Evolutionary conservation across 2,113 vertebrate species (phyloP), one percentile per base, ranked within the genome.

Genomic region (Glaucidium brasilianum): DNA sequence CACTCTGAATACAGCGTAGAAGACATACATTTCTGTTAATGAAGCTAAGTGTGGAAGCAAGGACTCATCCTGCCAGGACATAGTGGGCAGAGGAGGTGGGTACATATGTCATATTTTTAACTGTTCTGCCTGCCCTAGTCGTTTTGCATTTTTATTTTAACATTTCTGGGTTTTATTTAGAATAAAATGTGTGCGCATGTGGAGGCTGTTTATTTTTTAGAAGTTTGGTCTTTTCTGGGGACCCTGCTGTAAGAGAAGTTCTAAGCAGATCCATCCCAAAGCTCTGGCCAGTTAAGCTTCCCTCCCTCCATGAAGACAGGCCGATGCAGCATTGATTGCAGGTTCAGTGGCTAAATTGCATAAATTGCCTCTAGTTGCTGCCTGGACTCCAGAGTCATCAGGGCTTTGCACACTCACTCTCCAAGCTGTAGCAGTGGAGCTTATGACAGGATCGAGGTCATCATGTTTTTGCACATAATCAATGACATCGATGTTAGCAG

Each of bases 121-220:
- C 39, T 83, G 18, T 55, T 90, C 66, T 96, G 35, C 39, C 63
- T 86, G 45, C 41, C 39, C 72, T 50, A 60, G 23, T 60, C 4
- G 47, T 72, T 80, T 71, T 95, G 53, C 23, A 37, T 62, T 88
- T 83, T 94, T 90, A 78, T 92, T 69, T 92, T 73, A 89, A 86
- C 26, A 19, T 85, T 79, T 52, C 27, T 56, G 12, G 4, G 15
- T 50, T 86, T 92, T 85, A 68, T 80, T 93, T 89, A 72, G 49
- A 68, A 39, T 50, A 79, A 90, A 55, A 55, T 39, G 21, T 20
- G 11, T 2, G 4, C 49, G 39, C n/a, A 37, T 12, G 5, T 15
- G 30, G 39, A 21, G 55, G 32, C 22, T 66, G 16, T 32, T 78
- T 30, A 32, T 52, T 88, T 60, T 93, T 90, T n/a, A 58, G 5